Base-by-base conservation (phyloP, 2,888 invertebrate genomes). In the Lacanobia oleracea region DNA sequence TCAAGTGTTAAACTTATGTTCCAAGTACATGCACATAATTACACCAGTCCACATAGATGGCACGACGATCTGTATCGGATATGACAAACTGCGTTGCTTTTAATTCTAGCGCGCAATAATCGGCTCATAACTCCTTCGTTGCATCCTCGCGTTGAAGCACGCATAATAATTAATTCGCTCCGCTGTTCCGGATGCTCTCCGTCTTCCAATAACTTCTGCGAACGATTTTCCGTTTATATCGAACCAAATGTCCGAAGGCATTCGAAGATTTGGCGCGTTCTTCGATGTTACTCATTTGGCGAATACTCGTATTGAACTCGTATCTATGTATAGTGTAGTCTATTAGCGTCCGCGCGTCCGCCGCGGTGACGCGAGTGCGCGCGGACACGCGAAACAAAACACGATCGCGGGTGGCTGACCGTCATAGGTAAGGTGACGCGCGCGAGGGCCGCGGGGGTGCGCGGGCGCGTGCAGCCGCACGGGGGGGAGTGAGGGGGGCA, bases 361-460 rank as follows among this genome's bases (percentile, higher is more conserved):
- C 59, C 74, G 72, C 75, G 77, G 67, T 82, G 84, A 82, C 82
- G 83, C 77, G 72, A 65, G 81, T 45, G 74, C 77, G 72, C 72
- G 69, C 79, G 82, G 76, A 81, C 84, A 83, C 81, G 82, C 85
- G 83, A 85, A 88, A 86, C 88, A 90, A 88, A 88, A 88, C 88
- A 88, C 83, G 84, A 79, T 82, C 86, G 88, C 89, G 90, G 90
- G 90, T 90, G 88, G 88, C 84, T 88, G 91, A 89, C 89, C 89
- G 89, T 88, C 83, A 81, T 81, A 81, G 81, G 91, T 90, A 90
- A 91, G 91, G 92, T 93, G 93, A 93, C 91, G 92, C 90, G 92
- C 90, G 84, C 84, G 85, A 84, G 87, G 89, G 88, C 83, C 85
- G 83, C 65, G 77, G 64, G 73, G 67, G 73, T 63, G 75, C 77